phyloP scores from a whole-genome alignment of 2,797 vertebrate genomes.

The Prionace glauca region DNA sequence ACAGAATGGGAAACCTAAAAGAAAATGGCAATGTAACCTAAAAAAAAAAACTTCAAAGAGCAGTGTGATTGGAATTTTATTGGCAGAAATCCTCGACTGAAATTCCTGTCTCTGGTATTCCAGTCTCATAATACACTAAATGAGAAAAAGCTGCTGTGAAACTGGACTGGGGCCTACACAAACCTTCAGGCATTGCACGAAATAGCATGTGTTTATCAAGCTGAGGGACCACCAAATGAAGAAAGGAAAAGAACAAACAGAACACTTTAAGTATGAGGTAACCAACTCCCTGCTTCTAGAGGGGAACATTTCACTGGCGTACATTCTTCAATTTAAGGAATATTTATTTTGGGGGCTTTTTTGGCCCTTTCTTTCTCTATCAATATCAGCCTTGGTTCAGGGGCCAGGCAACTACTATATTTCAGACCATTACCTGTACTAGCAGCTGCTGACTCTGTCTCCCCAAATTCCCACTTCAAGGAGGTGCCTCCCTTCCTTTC shows the following conservation, averaged over 20 bases:
- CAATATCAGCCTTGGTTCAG: background rate
- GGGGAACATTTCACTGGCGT: background rate
- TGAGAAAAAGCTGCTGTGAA: slow-evolving; percentile 92
- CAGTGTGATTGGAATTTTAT: slow-evolving; percentile 32
- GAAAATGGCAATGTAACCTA: slow-evolving; percentile 27
- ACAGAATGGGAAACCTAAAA: slow-evolving; percentile 25
- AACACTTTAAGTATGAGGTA: slow-evolving; percentile 33
- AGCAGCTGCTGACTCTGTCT: background rate
- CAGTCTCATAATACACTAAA: slow-evolving; percentile 67
- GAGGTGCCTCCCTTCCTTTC: background rate
- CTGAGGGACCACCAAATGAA: slow-evolving; percentile 35
- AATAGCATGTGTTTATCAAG: slow-evolving; percentile 54
- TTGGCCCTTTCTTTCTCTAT: background rate
- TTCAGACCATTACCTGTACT: background rate
- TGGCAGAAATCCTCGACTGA: slow-evolving; percentile 41
- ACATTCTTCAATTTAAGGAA: background rate
- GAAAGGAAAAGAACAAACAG: slow-evolving; percentile 14
- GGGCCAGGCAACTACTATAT: background rate
- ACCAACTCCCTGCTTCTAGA: background rate
- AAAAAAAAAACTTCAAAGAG: slow-evolving; percentile 28
- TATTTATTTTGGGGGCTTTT: background rate
- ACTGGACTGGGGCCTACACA: slow-evolving; percentile 90
- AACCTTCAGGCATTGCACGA: slow-evolving; percentile 91
- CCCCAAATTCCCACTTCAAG: background rate
- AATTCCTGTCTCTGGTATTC: slow-evolving; percentile 75